phyloP scores from a whole-genome alignment of 2,113 vertebrate genomes.

The Oryzias woworae region DNA sequence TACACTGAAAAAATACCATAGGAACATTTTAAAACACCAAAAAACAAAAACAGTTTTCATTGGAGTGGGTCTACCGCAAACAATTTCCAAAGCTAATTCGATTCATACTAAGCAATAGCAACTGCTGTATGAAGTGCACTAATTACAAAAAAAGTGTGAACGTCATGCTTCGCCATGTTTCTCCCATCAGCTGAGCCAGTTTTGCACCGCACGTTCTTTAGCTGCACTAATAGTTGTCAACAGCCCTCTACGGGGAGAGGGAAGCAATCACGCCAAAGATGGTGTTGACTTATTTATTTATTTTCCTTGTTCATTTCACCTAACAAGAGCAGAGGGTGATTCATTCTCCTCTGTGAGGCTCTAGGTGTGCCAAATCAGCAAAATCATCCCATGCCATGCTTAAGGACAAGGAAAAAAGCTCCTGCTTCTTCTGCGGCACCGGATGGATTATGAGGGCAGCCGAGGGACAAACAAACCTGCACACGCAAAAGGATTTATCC shows the following conservation, averaged over 20 bases:
- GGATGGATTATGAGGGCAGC: constrained; percentile 16
- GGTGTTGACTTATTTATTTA: constrained; percentile 1
- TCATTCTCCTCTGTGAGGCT: constrained; percentile 18
- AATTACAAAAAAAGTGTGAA: no score
- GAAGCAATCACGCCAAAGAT: constrained; percentile 12
- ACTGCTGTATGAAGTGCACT: no score
- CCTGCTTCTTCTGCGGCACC: neutral
- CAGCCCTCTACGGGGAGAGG: neutral
- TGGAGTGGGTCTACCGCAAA: no score
- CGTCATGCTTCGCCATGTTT: neutral
- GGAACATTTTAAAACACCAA: no score
- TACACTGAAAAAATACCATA: no score
- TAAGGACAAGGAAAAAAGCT: constrained; percentile 1
- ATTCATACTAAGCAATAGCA: no score
- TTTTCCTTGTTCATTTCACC: constrained; percentile 2
- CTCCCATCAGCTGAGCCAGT: neutral
- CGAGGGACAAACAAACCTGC: no score
- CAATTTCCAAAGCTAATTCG: no score
- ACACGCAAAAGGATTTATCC: no score
- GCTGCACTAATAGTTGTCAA: neutral
- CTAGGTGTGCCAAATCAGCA: constrained; percentile 15
- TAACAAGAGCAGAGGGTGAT: constrained; percentile 13
- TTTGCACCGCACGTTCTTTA: neutral
- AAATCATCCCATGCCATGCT: constrained; percentile 9
- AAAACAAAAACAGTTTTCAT: no score